Percentiles rank a stretch among this genome's conserved stretches.
Conservation (phyloP, 2,888 invertebrate species). For the Yponomeuta sedellus region DNA sequence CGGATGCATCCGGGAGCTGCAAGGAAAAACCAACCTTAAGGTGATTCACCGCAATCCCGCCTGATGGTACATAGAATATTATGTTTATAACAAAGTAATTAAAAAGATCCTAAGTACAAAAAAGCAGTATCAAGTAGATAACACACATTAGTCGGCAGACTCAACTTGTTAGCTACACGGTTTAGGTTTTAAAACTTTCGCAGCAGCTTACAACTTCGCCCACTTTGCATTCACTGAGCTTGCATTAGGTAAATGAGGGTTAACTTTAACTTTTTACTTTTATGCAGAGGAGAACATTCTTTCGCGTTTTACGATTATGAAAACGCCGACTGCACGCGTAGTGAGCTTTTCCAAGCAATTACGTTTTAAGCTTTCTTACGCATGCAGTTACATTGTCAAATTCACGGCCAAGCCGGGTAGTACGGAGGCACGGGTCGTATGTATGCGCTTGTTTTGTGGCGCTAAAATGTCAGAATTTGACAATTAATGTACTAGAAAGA, state of each 20-base stretch:
- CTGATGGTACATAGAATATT: no score
- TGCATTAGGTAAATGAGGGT: neutral
- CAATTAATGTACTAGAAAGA: no score
- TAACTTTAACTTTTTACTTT: conserved; percentile 3
- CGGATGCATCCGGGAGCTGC: no score
- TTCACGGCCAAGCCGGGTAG: no score
- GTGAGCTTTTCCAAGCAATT: neutral
- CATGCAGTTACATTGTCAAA: neutral
- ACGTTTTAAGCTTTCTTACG: neutral
- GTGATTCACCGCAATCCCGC: no score
- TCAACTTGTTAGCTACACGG: neutral
- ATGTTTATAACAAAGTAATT: no score
- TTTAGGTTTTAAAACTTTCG: conserved; percentile 24
- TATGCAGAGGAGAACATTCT: neutral
- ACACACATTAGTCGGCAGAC: conserved; percentile 3
- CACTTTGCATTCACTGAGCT: conserved; percentile 1
- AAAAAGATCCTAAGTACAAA: no score
- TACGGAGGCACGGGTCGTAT: no score
- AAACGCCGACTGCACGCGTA: neutral
- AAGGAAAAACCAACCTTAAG: no score
- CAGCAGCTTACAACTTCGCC: neutral
- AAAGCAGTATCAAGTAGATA: neutral
- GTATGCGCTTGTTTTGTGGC: no score
- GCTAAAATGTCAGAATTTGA: no score
- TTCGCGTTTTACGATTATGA: conserved; percentile 9